Conservation (phyloP, 2,797 vertebrate species). For the Enteromius unitaeniatus region DNA sequence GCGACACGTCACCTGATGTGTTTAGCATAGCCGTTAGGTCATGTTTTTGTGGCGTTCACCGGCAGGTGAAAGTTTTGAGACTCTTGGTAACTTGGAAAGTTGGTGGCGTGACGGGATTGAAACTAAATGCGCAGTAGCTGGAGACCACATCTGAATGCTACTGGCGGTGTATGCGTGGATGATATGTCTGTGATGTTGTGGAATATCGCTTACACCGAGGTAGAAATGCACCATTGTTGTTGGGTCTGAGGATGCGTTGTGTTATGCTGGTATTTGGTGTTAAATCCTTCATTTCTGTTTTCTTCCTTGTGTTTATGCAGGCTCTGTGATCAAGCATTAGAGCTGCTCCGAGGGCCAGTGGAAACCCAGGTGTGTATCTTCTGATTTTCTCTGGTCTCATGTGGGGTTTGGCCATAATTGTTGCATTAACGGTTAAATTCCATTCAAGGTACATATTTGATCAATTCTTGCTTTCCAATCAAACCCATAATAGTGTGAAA, state of each 20-base stretch:
- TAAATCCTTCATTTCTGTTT: background rate
- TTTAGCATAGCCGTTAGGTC: slow-evolving; percentile 27
- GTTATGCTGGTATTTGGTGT: background rate
- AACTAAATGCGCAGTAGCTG: background rate
- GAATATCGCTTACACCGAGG: background rate
- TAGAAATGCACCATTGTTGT: background rate
- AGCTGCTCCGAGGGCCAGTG: background rate
- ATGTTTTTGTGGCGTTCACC: background rate
- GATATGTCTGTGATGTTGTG: background rate
- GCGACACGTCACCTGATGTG: slow-evolving; percentile 40
- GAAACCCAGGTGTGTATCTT: slow-evolving; percentile 46
- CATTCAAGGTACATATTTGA: background rate
- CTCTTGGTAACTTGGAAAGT: slow-evolving; percentile 5
- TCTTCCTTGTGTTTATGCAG: slow-evolving; percentile 41
- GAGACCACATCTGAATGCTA: slow-evolving; percentile 1
- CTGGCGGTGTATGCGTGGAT: background rate
- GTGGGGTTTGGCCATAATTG: background rate
- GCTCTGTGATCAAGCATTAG: slow-evolving; percentile 32
- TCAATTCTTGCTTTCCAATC: background rate
- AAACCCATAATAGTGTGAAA: background rate
- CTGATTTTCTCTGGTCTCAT: background rate
- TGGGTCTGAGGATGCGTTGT: background rate
- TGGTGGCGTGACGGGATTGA: slow-evolving; percentile 1
- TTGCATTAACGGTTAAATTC: background rate
- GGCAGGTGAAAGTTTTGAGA: slow-evolving; percentile 21